Base-by-base conservation (phyloP, 2,113 vertebrate species). In the Heterotis niloticus region DNA sequence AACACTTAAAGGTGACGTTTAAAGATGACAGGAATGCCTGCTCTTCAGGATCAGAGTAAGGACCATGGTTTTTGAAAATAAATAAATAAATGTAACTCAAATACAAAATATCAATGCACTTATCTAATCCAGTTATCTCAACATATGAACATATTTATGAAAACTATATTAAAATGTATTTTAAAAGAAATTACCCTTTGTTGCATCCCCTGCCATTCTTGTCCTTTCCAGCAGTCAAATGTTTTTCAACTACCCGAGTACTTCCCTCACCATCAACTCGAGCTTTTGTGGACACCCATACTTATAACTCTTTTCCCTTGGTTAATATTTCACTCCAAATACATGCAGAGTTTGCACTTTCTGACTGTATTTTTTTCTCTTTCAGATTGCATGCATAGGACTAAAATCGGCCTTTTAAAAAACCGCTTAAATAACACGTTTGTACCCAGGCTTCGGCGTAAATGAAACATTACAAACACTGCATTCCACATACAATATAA, bases 311-410 rank as follows among this genome's bases (percentile, higher is more conserved):
- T 28, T 54, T n/a, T 26, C 75, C 52, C 9, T 52, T 78, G 75
- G 88, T 90, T 89, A 91, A 90, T 91, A 59, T 89, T 89, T 68
- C 81, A 90, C 88, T 78, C 60, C 5, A 4, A 72, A 28, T 66
- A 18, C 59, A 34, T 44, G 29, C 51, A 79, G 24, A 69, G 52
- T 54, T 78, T 59, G 56, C 54, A 51, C n/a, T 66, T 66, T 24
- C 18, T 3, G 24, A 34, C 14, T 23, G 24, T 64, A 23, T 52
- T 62, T 71, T 62, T 11, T 70, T 70, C 24, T 44, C 28, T 52
- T 57, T 29, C n/a, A 23, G 10, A 65, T 65, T 65, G 18, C 59
- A 62, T 62, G 2, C 10, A 11, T 66, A 23, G 5, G 20, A 24
- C 3, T n/a, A 23, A 44, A 44, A 2, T 44, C 34, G 3, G 34